Base-by-base conservation (phyloP, 2,113 vertebrate genomes). In the Corvus moneduloides region DNA sequence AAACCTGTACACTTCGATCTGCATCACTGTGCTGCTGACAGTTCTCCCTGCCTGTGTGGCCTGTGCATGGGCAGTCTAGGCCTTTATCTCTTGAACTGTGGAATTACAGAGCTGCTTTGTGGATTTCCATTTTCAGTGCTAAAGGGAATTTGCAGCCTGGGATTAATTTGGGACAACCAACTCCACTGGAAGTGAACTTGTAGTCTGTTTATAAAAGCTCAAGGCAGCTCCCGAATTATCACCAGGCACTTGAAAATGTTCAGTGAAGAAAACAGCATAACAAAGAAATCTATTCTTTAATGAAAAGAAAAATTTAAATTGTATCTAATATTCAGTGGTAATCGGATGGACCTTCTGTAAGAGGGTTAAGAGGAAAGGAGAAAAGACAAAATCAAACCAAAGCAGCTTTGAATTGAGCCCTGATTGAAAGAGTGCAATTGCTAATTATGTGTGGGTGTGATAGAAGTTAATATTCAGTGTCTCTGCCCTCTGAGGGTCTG, bases 341-440 rank as follows among this genome's bases (percentile, higher is more conserved):
- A 87, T 82, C 21, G 59, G 69, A 76, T 24, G 4, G 62, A 74
- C 64, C n/a, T 59, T 89, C 48, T 86, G 21, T 83, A 61, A 58
- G 63, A n/a, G 19, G 2, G 55, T 84, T 92, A 87, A 67, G 39
- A 86, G 69, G 30, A 89, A 94, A 90, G 30, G 48, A 82, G 64
- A 62, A 68, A 73, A 82, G 58, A 76, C 8, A 83, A 35, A 75
- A 76, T 51, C 48, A 49, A 91, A 67, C 41, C 59, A 69, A 95
- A 90, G 33, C 52, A 85, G 63, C n/a, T 89, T 92, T 95, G 71
- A 95, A 89, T 48, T 84, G 87, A 87, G 35, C 58, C 44, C 55
- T 69, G 84, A 88, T 67, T 93, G 90, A 96, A 94, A 92, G 81
- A 81, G 79, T 75, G 59, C 61, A 75, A 82, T 94, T 93, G 68